Evolutionary conservation across 2,888 invertebrate genomes (phyloP), one percentile per base, ranked within the genome.

Genomic region (Chymomyza caudatula): DNA sequence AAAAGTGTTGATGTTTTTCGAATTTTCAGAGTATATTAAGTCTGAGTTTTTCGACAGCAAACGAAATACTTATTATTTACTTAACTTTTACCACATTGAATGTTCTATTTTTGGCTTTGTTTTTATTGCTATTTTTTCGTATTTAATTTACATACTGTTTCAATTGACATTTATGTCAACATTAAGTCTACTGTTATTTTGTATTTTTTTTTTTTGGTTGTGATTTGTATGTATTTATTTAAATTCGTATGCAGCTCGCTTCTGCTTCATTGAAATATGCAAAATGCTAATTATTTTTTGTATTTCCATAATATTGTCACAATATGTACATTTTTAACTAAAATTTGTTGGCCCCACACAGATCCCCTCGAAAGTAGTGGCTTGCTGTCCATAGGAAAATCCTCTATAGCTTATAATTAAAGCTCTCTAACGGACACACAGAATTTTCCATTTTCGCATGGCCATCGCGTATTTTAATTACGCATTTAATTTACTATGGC

Each of bases 211-310:
- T 37, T 29, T 4, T 37, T 37, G 15, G 4, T 13, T 54, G 15
- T 29, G 4, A 37, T 29, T 19, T 55, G 8, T 19, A 19, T 5
- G 15, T 55, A 23, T 23, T 17, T 54, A n/a, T 23, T 17, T 23
- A 8, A 17, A n/a, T 54, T 23, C 23, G 17, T 22, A 37, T 59
- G 49, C 6, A 25, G 37, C 25, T 54, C 19, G 23, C 17, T 66
- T 67, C 60, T 67, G 84, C 73, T 68, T 65, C 68, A 74, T 52
- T 83, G 79, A 78, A 67, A 82, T 76, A 73, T 78, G 75, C 81
- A 81, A 88, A 88, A 88, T 84, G 88, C 88, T 88, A 88, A 88
- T 88, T 88, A 88, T 78, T 77, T 37, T 37, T 72, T 73, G 61
- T 73, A 73, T 78, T 78, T 80, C 74, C 76, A 77, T 83, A 75